Evolutionary conservation across 1,140 invertebrate species (phyloP).

Genomic region (Brachionus rubens): DNA sequence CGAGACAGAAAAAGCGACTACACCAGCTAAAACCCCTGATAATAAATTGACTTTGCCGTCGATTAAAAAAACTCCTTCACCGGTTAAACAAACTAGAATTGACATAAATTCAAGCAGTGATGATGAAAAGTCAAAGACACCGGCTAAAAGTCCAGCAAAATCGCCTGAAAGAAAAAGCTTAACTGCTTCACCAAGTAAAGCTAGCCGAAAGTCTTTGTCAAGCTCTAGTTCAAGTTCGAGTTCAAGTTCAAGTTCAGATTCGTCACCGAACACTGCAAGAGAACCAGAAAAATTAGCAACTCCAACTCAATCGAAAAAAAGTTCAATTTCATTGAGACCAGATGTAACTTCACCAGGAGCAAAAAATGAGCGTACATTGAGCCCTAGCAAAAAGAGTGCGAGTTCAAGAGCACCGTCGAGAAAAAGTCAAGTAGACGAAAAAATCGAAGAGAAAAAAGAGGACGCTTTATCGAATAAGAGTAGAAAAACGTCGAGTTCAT

Average conservation of each 20-base stretch:
- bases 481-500: slow-evolving; percentile 8
- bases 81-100: neutral
- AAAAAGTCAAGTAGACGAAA: neutral
- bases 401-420: slow-evolving; percentile 8
- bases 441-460: no score
- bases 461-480: neutral
- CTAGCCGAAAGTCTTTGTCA: neutral
- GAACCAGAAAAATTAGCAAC: neutral
- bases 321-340: slow-evolving; percentile 3
- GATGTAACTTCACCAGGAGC: neutral
- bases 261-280: neutral
- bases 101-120: neutral
- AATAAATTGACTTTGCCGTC: slow-evolving; percentile 1
- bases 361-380: neutral
- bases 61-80: neutral
- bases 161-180: no score
- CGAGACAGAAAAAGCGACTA: neutral
- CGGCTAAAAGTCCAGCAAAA: neutral
- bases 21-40: neutral
- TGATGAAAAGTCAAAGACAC: neutral
- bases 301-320: slow-evolving; percentile 1
- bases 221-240: neutral
- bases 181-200: neutral
- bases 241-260: neutral
- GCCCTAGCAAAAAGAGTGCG: neutral